Evolutionary conservation across 2,113 vertebrate genomes (phyloP), one percentile per base, ranked within the genome.

Genomic region (Brachyistius frenatus): DNA sequence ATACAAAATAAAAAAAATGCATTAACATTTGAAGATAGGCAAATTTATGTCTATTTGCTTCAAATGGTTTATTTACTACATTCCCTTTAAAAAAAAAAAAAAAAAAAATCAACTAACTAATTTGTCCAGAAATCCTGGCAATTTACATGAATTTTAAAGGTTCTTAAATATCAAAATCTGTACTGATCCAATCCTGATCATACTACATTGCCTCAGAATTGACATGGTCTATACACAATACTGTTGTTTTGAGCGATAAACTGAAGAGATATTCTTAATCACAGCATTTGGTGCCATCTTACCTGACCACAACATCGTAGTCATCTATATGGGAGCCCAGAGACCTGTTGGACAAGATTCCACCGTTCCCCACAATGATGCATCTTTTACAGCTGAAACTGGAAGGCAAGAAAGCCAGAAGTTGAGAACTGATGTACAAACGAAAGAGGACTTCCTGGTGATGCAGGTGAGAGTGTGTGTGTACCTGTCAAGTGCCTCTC

Each of bases 271-370:
- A 13, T 44, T 44, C 41, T 44, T 13, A 44, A 14, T 39, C 5
- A 33, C 7, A 30, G 50, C 1, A 2, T 39, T 14, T n/a, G 15
- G 5, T 2, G 2, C 35, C 4, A 13, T 90, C 97, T 96, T 90
- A 99, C 98, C 98, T 95, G 85, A 99, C 93, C 63, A 99, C 96
- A 55, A 99, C 95, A 83, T 99, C 97, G 30, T 97, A 99, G 60
- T 96, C 94, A 78, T 99, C 96, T 67, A 99, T 99, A 71, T 94
- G 96, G 78, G 97, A 91, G 7, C 98, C 98, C 91, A 99, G 85
- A 5, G 98, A 99, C 89, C 99, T 99, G 93, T 99, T 99, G 89
- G 93, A 96, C 67, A 99, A 95, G 85, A 99, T 97, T 44, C 97
- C 98, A 67, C 98, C 98, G 1, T 99, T 99, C 61, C 98, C 98